These are phyloP conservation scores for Cyprinus carpio DNA, from an alignment of 2,113 vertebrate species.

Conservation along the genomic window DNA sequence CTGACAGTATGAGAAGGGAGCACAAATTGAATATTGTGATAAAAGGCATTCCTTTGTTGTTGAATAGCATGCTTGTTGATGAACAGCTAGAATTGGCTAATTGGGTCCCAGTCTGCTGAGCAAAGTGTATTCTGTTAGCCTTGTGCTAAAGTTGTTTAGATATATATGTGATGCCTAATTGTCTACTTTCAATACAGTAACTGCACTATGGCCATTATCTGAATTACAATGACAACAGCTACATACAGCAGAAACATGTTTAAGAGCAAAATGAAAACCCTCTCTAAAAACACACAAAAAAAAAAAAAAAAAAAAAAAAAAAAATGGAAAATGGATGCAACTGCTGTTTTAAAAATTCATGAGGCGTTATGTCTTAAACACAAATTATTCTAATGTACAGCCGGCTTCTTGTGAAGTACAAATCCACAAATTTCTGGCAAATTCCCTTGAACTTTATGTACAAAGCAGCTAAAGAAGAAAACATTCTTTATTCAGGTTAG, in stretches of 20 bases:
- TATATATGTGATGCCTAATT: slow-evolving; percentile 1
- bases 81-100: neutral
- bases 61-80: slow-evolving; percentile 16
- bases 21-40: slow-evolving; percentile 48
- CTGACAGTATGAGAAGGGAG: slow-evolving; percentile 24
- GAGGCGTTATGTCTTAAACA: neutral
- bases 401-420: neutral
- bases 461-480: neutral
- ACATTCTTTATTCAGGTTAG: neutral
- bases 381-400: neutral
- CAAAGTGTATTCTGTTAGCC: slow-evolving; percentile 26
- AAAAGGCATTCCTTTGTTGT: slow-evolving; percentile 38
- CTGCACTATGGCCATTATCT: neutral
- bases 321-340: neutral
- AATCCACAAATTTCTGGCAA: neutral
- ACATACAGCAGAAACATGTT: neutral
- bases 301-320: too few relatives aligned
- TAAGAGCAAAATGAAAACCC: neutral
- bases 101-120: neutral
- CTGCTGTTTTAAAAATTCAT: slow-evolving; percentile 10
- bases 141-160: slow-evolving; percentile 39
- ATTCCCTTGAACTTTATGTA: neutral
- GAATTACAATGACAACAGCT: neutral
- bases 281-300: neutral
- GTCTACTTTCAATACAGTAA: slow-evolving; percentile 22